Evolutionary conservation across 1,140 invertebrate genomes (phyloP).

Genomic region (Radopholus similis): DNA sequence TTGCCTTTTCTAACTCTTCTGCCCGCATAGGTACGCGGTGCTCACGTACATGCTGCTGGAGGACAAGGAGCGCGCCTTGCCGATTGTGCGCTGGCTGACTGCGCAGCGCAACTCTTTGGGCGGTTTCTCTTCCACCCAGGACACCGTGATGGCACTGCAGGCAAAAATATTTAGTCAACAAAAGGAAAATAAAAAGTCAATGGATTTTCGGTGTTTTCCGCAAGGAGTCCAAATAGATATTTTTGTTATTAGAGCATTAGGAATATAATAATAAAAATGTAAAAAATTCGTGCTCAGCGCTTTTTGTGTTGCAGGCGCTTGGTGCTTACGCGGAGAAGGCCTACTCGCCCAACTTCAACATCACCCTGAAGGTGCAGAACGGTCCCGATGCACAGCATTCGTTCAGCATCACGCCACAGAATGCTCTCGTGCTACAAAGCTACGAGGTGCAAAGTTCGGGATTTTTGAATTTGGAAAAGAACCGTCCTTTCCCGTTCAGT

Average conservation of each 20-base stretch:
- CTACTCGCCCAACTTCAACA: conserved; percentile 46
- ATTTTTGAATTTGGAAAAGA: background rate
- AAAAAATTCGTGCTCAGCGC: background rate
- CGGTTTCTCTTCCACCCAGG: conserved; percentile 74
- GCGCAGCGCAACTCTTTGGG: conserved; percentile 75
- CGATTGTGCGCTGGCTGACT: conserved; percentile 79
- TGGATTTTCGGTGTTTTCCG: no score
- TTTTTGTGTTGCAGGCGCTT: conserved; percentile 60
- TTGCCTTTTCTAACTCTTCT: background rate
- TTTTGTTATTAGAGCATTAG: no score
- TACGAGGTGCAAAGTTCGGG: conserved; percentile 45
- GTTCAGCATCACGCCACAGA: conserved; percentile 48
- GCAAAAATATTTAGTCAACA: background rate
- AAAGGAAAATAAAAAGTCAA: no score
- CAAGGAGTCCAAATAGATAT: no score
- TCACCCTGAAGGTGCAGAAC: conserved; percentile 45
- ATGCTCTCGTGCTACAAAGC: conserved; percentile 57
- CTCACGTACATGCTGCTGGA: conserved; percentile 67
- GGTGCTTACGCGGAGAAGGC: conserved; percentile 58
- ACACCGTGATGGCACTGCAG: conserved; percentile 62
- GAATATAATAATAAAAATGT: no score
- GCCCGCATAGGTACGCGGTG: conserved; percentile 67
- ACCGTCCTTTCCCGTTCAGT: conserved; percentile 23
- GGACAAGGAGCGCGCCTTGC: conserved; percentile 70
- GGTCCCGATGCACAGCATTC: conserved; percentile 42